Base-by-base conservation (phyloP, 1,140 invertebrate species). In the Drosophila virilis region DNA sequence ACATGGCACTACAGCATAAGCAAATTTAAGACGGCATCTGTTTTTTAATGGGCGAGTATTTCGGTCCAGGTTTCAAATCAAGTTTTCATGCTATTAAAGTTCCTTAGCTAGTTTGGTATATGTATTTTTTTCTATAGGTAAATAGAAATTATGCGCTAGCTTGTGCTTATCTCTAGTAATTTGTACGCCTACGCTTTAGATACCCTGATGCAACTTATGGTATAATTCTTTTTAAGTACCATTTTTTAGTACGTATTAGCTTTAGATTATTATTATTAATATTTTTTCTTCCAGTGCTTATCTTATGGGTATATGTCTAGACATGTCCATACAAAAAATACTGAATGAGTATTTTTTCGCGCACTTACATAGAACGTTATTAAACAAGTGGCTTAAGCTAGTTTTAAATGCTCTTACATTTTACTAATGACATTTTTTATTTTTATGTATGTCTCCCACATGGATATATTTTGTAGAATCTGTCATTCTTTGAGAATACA, bases 321-420 rank as follows among this genome's bases (percentile, higher is more conserved):
- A 17, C 38, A 28, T 22, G 38, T 32, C 6, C 17, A n/a, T 60
- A 7, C 10, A 52, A 55, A 54, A 46, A 46, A 64, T 66, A 51
- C 59, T 42, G 55, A 42, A 33, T 57, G 22, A 52, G 64, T 67
- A 72, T 74, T 58, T 68, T 48, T 37, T 48, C 8, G 15, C 40
- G 28, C 65, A 50, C 52, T 51, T 32, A 32, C 15, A 37, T 33
- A 64, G 10, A 13, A 17, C n/a, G 1, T 61, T 43, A 12, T 32
- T 28, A 17, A 58, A 64, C 8, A 32, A 35, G 48, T 43, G 59
- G 50, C 73, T 80, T 77, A 72, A 48, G 48, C 69, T 71, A 65
- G 65, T 82, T 76, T 88, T 88, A 82, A 88, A 86, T 86, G 82
- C 82, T 57, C 65, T 69, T 79, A 88, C 76, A 73, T 88, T 76